phyloP scores from a whole-genome alignment of 2,113 vertebrate species.

The Chionis minor region DNA sequence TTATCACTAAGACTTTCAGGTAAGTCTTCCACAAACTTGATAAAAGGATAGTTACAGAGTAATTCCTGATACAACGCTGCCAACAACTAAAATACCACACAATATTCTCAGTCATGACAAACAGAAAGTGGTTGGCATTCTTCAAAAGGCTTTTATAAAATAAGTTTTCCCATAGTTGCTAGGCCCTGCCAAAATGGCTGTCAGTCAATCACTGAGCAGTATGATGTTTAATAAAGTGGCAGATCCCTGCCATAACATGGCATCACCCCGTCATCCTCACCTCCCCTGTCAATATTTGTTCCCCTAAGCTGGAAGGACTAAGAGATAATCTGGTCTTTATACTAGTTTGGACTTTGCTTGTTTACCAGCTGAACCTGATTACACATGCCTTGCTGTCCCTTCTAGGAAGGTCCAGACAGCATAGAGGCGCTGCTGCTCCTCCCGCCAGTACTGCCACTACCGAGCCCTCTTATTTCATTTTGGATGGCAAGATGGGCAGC shows the following conservation, averaged over 20 bases:
- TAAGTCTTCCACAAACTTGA: background rate
- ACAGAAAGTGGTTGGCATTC: background rate
- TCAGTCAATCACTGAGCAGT: background rate
- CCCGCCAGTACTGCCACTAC: background rate
- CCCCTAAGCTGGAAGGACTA: conserved; percentile 60
- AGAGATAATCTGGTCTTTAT: conserved; percentile 68
- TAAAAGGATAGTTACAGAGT: background rate
- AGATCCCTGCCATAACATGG: background rate
- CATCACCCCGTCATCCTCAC: background rate
- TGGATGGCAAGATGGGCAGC: background rate
- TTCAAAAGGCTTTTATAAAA: background rate
- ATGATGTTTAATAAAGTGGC: background rate
- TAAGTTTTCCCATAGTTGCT: background rate
- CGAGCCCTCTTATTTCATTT: background rate
- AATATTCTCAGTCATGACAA: background rate
- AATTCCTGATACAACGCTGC: background rate
- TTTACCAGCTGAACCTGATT: conserved; percentile 78
- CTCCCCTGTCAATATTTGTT: conserved; percentile 53
- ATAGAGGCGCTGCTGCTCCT: background rate
- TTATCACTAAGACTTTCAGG: background rate
- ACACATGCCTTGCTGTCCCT: conserved; percentile 56
- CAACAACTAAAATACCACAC: background rate
- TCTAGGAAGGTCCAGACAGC: conserved; percentile 52
- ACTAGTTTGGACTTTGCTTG: conserved; percentile 67
- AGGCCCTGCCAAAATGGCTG: background rate